Percentiles rank a stretch among this genome's conserved stretches.
phyloP scores from a whole-genome alignment of 2,797 vertebrate species.

The Acanthopagrus latus region DNA sequence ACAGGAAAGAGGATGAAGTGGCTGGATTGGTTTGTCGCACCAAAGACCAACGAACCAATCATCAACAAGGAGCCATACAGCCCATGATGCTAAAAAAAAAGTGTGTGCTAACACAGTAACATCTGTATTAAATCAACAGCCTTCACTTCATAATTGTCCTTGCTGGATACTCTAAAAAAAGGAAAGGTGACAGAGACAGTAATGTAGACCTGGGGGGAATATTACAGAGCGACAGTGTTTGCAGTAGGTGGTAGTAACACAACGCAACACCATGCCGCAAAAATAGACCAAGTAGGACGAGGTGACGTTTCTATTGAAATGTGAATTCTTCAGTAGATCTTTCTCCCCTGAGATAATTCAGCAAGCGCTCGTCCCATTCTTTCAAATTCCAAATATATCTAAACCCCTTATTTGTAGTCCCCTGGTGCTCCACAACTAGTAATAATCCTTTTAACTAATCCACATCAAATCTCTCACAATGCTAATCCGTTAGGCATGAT shows the following conservation, averaged over 20 bases:
- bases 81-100: too few species aligned
- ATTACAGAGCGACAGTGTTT: constrained; percentile 10
- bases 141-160: neutral
- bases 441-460: constrained; percentile 85
- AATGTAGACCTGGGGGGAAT: neutral
- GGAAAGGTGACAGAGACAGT: constrained; percentile 1
- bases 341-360: constrained; percentile 32
- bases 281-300: constrained; percentile 56
- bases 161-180: neutral
- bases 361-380: constrained; percentile 45
- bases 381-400: constrained; percentile 59
- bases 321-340: constrained; percentile 45
- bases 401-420: constrained; percentile 60
- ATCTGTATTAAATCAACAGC: neutral
- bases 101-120: neutral
- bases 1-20: neutral
- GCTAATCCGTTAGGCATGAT: constrained; percentile 74
- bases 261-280: constrained; percentile 21
- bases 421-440: constrained; percentile 60
- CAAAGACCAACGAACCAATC: neutral
- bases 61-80: neutral
- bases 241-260: constrained; percentile 41
- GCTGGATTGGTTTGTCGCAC: neutral
- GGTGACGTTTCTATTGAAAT: constrained; percentile 60
- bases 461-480: constrained; percentile 80